Base-by-base conservation (phyloP, 2,888 invertebrate genomes). In the Thecocarcelia acutangulata region DNA sequence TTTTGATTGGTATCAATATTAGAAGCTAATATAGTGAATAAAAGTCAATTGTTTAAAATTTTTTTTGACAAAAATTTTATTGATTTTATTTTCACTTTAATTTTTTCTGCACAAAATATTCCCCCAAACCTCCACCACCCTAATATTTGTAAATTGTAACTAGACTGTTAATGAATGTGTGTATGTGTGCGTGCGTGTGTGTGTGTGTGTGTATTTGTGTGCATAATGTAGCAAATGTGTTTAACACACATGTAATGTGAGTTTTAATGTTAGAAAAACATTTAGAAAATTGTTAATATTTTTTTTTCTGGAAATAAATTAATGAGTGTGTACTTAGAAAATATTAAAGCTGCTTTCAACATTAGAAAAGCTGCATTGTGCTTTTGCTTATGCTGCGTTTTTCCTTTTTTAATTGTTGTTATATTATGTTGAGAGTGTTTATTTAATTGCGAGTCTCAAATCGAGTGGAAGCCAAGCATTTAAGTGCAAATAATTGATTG, bases 401-500 rank as follows among this genome's bases (percentile, higher is more conserved):
- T 11, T 15, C 21, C 15, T 9, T 48, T 15, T 72, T n/a, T n/a
- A n/a, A 17, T 52, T 61, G 15, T 61, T 61, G 4, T 42, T 33
- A 9, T 1, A 33, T 33, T 33, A 8, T 13, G 21, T 48, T 17
- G 48, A 3, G 24, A 56, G 24, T 68, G 77, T 63, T 70, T 15
- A 54, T 63, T 70, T 63, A 70, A 56, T 63, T 69, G 40, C 42
- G 33, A 50, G 58, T 46, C 70, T 70, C 40, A 77, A 77, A 77
- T 77, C 63, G 70, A 77, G 70, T 76, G 76, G 52, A 76, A 76
- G 24, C 37, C 15, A 61, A 44, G 42, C 50, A 75, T 66, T 68
- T 42, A 52, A 68, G 50, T 68, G 75, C 61, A 76, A 61, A 76
- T 76, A 76, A 52, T 33, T 58, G 66, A 76, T 76, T 76, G 44